phyloP scores from a whole-genome alignment of 2,113 vertebrate species.

The Lepus americanus region DNA sequence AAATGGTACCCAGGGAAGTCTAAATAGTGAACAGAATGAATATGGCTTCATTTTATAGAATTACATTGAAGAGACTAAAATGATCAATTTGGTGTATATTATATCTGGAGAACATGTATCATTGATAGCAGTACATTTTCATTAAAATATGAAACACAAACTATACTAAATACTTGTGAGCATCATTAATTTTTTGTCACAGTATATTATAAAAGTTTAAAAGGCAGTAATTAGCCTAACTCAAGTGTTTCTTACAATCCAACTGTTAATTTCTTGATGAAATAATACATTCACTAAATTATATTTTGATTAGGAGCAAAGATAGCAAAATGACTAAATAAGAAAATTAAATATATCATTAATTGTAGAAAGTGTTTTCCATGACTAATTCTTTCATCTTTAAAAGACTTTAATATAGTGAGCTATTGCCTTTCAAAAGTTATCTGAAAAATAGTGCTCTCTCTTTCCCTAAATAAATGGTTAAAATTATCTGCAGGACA shows the following conservation, averaged over 20 bases:
- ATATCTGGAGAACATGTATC: slow-evolving; percentile 50
- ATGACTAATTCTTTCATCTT: slow-evolving; percentile 72
- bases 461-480: slow-evolving; percentile 49
- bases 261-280: slow-evolving; percentile 78
- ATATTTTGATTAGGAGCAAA: slow-evolving; percentile 74
- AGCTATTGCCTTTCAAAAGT: slow-evolving; percentile 61
- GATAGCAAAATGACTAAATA: slow-evolving; percentile 71
- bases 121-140: slow-evolving; percentile 73
- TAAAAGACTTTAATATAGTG: slow-evolving; percentile 71
- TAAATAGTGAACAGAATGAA: slow-evolving; percentile 68
- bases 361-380: slow-evolving; percentile 59
- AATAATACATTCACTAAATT: slow-evolving; percentile 80
- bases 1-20: slow-evolving; percentile 54
- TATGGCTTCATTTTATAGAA: slow-evolving; percentile 53
- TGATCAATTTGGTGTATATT: slow-evolving; percentile 51
- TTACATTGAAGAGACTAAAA: slow-evolving; percentile 45
- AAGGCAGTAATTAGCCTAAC: slow-evolving; percentile 81
- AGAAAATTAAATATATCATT: slow-evolving; percentile 77
- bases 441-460: background rate
- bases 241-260: slow-evolving; percentile 72
- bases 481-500: background rate
- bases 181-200: slow-evolving; percentile 72
- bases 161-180: slow-evolving; percentile 69
- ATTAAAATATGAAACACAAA: slow-evolving; percentile 73
- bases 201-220: slow-evolving; percentile 77